A percentile compares a stretch with the other conserved stretches of the same genome.
Conservation (phyloP, 2,888 invertebrate species). For the Glyphotaelius pellucidus region DNA sequence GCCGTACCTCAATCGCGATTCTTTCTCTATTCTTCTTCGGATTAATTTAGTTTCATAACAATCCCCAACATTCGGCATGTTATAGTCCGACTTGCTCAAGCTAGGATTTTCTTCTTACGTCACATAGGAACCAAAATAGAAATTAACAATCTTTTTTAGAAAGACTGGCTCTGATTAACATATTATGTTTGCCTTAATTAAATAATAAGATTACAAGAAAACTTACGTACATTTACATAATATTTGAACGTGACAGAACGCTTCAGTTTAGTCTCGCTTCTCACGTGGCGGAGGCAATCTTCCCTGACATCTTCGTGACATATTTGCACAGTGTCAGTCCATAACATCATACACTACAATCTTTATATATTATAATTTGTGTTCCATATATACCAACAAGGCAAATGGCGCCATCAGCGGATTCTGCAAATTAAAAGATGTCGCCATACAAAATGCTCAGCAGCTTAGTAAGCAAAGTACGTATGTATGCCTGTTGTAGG, state of each 20-base stretch:
- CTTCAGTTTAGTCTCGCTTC: conserved; percentile 9
- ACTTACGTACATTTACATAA: not conserved
- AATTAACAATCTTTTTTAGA: not conserved
- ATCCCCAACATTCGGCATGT: too few relatives aligned
- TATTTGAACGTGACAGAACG: not conserved
- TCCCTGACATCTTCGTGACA: not conserved
- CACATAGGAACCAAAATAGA: not conserved
- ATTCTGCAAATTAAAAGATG: not conserved
- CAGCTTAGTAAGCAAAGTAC: not conserved
- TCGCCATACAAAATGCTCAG: not conserved
- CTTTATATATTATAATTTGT: too few relatives aligned
- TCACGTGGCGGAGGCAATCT: not conserved
- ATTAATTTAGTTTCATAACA: too few relatives aligned
- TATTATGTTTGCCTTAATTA: not conserved
- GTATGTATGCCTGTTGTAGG: too few relatives aligned
- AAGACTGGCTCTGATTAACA: not conserved
- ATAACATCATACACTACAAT: not conserved
- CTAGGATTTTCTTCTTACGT: not conserved
- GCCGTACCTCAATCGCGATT: too few relatives aligned
- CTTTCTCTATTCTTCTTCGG: too few relatives aligned
- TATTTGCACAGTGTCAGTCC: conserved; percentile 7
- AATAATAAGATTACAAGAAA: not conserved
- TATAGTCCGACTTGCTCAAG: too few relatives aligned
- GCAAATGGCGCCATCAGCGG: not conserved
- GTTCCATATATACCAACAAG: not conserved